phyloP scores from a whole-genome alignment of 2,888 invertebrate species.

The Digitonthophagus gazella region DNA sequence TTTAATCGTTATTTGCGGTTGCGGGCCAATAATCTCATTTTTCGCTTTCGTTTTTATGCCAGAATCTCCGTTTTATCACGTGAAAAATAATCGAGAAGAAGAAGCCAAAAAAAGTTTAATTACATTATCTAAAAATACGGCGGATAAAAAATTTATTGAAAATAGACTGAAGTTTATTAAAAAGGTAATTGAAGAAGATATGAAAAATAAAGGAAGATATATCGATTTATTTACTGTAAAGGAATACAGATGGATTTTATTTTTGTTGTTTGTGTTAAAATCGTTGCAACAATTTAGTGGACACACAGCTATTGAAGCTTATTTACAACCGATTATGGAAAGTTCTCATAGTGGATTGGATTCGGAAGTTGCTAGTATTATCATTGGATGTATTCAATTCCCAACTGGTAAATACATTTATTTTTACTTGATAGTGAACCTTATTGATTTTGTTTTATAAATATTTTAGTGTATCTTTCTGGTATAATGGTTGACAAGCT shows the following conservation, averaged over 20 bases:
- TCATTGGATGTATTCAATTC: constrained; percentile 60
- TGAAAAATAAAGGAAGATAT: constrained; percentile 40
- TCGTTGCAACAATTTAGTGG: constrained; percentile 61
- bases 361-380: constrained; percentile 57
- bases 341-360: constrained; percentile 55
- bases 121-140: constrained; percentile 24
- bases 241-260: neutral
- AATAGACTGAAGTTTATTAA: constrained; percentile 49
- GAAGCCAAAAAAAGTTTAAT: constrained; percentile 43
- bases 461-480: constrained; percentile 21
- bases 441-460: no score
- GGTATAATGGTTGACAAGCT: constrained; percentile 55
- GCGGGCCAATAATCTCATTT: constrained; percentile 28
- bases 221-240: constrained; percentile 10
- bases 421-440: no score
- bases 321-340: constrained; percentile 60
- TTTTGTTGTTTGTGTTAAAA: constrained; percentile 51
- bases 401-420: constrained; percentile 51
- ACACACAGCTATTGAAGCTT: constrained; percentile 58
- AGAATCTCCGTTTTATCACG: constrained; percentile 52
- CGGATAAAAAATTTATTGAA: constrained; percentile 37
- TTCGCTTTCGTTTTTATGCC: constrained; percentile 54
- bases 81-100: constrained; percentile 43
- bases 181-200: constrained; percentile 44
- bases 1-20: constrained; percentile 26